Conservation (phyloP, 92 coral and sea anemone species). For the Isaurus tuberculatus region DNA sequence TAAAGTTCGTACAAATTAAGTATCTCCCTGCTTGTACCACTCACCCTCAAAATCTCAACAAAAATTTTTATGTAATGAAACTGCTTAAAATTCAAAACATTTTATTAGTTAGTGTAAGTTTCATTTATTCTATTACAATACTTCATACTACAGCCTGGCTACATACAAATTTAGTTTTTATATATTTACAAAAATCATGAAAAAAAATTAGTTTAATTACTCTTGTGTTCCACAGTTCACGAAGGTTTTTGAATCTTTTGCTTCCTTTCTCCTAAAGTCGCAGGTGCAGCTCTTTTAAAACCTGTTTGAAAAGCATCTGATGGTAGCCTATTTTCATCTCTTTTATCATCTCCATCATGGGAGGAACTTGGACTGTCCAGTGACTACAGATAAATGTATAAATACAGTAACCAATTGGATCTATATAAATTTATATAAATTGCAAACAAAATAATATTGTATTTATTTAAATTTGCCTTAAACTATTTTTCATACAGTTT, state of each 20-base stretch:
- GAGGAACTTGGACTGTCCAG: slow-evolving; percentile 3
- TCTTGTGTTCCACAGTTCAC: neutral
- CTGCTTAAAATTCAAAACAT: too few species aligned
- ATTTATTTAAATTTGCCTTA: too few species aligned
- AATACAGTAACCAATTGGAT: neutral
- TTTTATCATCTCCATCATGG: neutral
- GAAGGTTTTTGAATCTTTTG: slow-evolving; percentile 17
- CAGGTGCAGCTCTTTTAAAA: neutral
- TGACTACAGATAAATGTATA: neutral
- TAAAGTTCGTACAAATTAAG: too few species aligned
- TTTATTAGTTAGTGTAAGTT: too few species aligned
- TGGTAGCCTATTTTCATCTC: neutral
- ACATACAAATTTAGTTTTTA: too few species aligned
- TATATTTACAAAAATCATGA: neutral
- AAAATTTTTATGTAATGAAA: too few species aligned
- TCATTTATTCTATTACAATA: too few species aligned
- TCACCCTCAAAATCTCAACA: too few species aligned
- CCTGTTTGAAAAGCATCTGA: neutral
- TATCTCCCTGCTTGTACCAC: too few species aligned
- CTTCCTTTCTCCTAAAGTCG: slow-evolving; percentile 11
- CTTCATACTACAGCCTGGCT: too few species aligned
- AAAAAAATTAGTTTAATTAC: neutral
- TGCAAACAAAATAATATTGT: neutral
- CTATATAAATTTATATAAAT: neutral
- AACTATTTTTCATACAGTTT: too few species aligned